phyloP scores from a whole-genome alignment of 30 jellyfish, hydroid and myxozoan genomes.

The Pelagia noctiluca region DNA sequence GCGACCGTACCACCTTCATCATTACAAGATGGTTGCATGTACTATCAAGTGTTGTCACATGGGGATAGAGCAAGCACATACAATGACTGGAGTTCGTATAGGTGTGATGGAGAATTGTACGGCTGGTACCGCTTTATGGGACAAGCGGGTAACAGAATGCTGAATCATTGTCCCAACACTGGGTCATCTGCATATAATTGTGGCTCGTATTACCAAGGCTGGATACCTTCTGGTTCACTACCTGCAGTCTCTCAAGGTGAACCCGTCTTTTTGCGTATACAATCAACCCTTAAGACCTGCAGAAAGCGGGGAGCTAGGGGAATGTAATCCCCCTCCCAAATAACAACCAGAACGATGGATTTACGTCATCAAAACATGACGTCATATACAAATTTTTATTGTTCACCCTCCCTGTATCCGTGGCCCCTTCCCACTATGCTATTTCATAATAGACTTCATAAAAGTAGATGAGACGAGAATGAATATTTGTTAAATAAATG shows the following conservation, averaged over 20 bases:
- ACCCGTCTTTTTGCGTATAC: no score
- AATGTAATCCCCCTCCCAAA: no score
- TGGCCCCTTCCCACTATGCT: no score
- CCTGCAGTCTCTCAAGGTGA: slow-evolving; percentile 65
- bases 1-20: neutral
- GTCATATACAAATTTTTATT: no score
- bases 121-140: slow-evolving; percentile 69
- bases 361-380: no score
- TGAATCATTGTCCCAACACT: slow-evolving; percentile 34
- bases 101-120: slow-evolving; percentile 44
- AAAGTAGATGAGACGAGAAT: no score
- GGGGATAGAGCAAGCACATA: neutral
- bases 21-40: neutral
- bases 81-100: neutral
- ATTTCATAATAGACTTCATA: no score
- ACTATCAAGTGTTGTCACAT: neutral
- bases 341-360: no score
- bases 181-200: slow-evolving; percentile 51
- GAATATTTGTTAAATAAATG: no score
- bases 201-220: slow-evolving; percentile 80
- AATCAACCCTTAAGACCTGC: no score
- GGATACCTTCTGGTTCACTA: slow-evolving; percentile 65
- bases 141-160: slow-evolving; percentile 46
- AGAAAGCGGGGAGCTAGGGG: no score
- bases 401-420: no score